A percentile compares a stretch with the other conserved stretches of the same genome.
phyloP scores from a whole-genome alignment of 1,140 invertebrate species.

The Brachystomella parvula region DNA sequence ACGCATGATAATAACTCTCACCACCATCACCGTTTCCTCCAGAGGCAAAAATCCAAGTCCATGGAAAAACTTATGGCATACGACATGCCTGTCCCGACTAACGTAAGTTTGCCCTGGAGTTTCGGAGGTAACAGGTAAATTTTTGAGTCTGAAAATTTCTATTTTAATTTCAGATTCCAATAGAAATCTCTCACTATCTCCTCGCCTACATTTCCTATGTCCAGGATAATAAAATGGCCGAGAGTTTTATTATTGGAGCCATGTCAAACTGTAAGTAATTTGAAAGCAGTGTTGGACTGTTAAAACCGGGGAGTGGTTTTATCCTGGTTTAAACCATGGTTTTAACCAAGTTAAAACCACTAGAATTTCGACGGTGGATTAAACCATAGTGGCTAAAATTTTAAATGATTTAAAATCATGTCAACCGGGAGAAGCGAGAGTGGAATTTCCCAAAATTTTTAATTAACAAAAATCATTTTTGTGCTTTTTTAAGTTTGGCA shows the following conservation, averaged over 20 bases:
- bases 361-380: too few relatives aligned
- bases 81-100: neutral
- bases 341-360: too few relatives aligned
- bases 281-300: too few relatives aligned
- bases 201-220: slow-evolving; percentile 10
- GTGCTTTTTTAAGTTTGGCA: too few relatives aligned
- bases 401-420: neutral
- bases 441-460: too few relatives aligned
- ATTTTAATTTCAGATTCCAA: slow-evolving; percentile 14
- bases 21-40: too few relatives aligned
- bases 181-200: slow-evolving; percentile 17
- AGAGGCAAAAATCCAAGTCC: neutral
- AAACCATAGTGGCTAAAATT: too few relatives aligned
- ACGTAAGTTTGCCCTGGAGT: neutral
- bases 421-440: too few relatives aligned
- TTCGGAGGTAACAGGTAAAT: neutral
- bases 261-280: slow-evolving; percentile 1
- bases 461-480: too few relatives aligned
- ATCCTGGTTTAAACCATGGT: too few relatives aligned
- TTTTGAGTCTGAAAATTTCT: neutral
- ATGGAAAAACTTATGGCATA: slow-evolving; percentile 4
- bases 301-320: too few relatives aligned
- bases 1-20: too few relatives aligned
- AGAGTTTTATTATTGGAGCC: neutral
- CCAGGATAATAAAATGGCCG: neutral